These are phyloP conservation scores for Drosophila rellima DNA, from an alignment of 2,888 invertebrate genomes.

Conservation along the genomic window DNA sequence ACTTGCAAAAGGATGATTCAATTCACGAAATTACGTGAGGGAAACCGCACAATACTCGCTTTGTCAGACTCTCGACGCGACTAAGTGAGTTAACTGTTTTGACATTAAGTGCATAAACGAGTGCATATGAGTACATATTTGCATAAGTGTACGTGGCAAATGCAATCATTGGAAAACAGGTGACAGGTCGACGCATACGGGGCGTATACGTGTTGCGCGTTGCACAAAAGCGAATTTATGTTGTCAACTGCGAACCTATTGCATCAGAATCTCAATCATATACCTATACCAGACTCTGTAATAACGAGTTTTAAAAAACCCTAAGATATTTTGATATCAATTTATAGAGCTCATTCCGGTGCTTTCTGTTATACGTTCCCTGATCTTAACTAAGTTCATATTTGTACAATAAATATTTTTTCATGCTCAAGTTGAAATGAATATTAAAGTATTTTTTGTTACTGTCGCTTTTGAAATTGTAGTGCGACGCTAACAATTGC, in stretches of 20 bases:
- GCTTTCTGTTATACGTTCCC: not conserved
- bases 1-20: constrained; percentile 35
- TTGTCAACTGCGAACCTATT: constrained; percentile 25
- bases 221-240: constrained; percentile 9
- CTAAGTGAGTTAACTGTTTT: constrained; percentile 60
- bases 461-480: constrained; percentile 29
- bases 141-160: constrained; percentile 50
- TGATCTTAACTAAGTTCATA: not conserved
- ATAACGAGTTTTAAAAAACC: not conserved
- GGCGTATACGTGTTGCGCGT: constrained; percentile 49
- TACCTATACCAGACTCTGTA: not conserved
- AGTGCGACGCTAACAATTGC: constrained; percentile 39
- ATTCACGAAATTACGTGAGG: not conserved
- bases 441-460: constrained; percentile 6
- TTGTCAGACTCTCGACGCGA: constrained; percentile 19
- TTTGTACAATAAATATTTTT: not conserved
- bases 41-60: not conserved
- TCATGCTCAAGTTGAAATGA: not conserved
- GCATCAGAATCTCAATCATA: not conserved
- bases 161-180: constrained; percentile 25
- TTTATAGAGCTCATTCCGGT: not conserved
- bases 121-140: constrained; percentile 41
- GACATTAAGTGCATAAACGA: constrained; percentile 65
- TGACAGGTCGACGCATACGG: constrained; percentile 20
- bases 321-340: not conserved